Evolutionary conservation across 1,140 invertebrate species (phyloP), one percentile per base, ranked within the genome.

Genomic region (Zelostemma sp.): DNA sequence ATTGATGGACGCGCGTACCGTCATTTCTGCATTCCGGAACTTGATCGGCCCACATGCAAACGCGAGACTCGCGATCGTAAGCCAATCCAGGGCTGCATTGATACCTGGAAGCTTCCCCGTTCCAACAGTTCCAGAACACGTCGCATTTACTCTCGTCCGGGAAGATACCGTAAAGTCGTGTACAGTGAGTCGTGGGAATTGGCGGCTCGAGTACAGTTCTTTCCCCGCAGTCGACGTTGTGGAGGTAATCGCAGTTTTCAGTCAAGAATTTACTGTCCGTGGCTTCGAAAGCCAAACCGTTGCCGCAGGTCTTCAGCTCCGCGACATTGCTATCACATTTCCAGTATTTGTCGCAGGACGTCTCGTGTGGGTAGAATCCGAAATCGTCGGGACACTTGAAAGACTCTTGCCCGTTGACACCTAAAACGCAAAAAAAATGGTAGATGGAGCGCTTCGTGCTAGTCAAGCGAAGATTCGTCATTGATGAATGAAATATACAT

Each of bases 101-200:
- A 81, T 97, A 97, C 71, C 93, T 90, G 73, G 93, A 95, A 6
- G 95, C 91, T 83, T 97, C 95, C 33, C 95, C 96, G 85, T 96
- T 96, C 95, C 95, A 97, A 85, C 96, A 97, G 82, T 95, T 96
- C 93, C 95, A 97, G 91, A 97, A 97, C 1, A 94, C 92, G 81
- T 95, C 93, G 83, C 95, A 97, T 83, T 96, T 95, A 63, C 88
- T 86, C 15, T 92, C 92, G 80, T 97, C 95, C 55, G 94, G 82
- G 89, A 97, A 97, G 84, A 97, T 96, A 78, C 96, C 96, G 84
- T 97, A 97, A 41, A 97, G 86, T 46, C 95, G 88, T 9, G 92
- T 78, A 78, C 95, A 97, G 82, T 97, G 93, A 0, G 93, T 88
- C 12, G 95, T 93, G 31, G 90, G 88, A 74, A 97, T 93, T 75